These are phyloP conservation scores for Sapayoa aenigma DNA, from an alignment of 2,113 vertebrate genomes.

Conservation along the genomic window DNA sequence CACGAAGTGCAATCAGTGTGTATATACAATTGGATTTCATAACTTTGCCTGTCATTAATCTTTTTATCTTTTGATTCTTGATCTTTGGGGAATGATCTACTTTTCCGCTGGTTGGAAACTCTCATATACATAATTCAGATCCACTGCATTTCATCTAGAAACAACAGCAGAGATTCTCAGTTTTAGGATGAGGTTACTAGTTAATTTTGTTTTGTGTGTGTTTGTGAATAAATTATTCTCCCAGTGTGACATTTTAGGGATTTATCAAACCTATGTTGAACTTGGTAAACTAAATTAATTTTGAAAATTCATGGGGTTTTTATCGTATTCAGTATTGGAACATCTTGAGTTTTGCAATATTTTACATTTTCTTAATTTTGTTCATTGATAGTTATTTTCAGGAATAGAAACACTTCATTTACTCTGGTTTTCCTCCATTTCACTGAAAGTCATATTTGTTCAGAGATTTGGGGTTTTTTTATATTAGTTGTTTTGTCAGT, in stretches of 20 bases:
- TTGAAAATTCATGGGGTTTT: neutral
- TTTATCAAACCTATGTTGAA: neutral
- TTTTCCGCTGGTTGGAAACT: neutral
- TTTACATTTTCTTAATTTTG: neutral
- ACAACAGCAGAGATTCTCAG: neutral
- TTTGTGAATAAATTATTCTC: neutral
- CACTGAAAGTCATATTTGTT: neutral
- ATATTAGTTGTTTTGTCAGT: neutral
- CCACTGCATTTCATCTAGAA: neutral
- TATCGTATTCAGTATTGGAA: neutral
- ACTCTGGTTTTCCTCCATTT: neutral
- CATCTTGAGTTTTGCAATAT: neutral
- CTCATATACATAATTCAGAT: neutral
- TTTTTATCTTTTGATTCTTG: neutral
- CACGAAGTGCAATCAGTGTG: neutral
- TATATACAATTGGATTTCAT: neutral
- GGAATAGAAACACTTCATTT: neutral
- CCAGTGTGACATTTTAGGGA: neutral
- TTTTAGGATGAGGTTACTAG: neutral
- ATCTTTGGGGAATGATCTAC: neutral
- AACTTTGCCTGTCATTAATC: neutral
- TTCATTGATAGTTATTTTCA: neutral
- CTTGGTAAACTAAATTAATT: neutral
- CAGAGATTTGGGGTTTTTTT: neutral
- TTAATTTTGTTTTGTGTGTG: neutral